These are phyloP conservation scores for Acromyrmex charruanus DNA, from an alignment of 1,140 invertebrate species.

Conservation along the genomic window DNA sequence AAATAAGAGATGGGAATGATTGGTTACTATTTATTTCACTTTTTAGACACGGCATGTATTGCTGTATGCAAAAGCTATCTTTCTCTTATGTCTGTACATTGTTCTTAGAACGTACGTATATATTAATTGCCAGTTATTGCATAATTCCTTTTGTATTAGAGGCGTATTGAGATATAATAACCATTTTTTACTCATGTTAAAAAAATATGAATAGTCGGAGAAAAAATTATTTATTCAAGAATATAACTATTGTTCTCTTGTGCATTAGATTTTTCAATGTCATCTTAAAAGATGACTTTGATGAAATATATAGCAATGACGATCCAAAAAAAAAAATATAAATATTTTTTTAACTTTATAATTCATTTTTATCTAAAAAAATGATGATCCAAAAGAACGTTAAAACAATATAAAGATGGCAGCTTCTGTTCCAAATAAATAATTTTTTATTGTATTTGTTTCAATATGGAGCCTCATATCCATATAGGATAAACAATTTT, in stretches of 20 bases:
- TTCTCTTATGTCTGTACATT: slow-evolving; percentile 16
- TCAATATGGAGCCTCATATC: background rate
- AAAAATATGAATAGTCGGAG: background rate
- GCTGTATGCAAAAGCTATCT: background rate
- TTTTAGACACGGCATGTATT: slow-evolving; percentile 1
- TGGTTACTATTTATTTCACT: background rate
- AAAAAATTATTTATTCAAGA: background rate
- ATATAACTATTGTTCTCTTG: background rate
- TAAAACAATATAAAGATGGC: background rate
- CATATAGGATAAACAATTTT: background rate
- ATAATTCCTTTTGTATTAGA: background rate
- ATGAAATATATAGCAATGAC: background rate
- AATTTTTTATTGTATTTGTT: slow-evolving; percentile 3
- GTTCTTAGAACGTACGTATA: background rate
- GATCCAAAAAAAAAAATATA: background rate
- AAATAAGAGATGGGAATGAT: background rate
- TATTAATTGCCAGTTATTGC: background rate
- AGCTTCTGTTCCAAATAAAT: background rate
- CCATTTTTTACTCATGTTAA: background rate
- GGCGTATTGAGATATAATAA: background rate
- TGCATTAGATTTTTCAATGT: background rate
- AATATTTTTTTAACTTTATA: background rate
- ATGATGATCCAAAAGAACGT: background rate
- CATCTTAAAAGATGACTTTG: background rate
- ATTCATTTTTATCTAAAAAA: background rate